A percentile compares a stretch with the other conserved stretches of the same genome.
Evolutionary conservation across 2,113 vertebrate genomes (phyloP).

Genomic region (Centropus unirufus): DNA sequence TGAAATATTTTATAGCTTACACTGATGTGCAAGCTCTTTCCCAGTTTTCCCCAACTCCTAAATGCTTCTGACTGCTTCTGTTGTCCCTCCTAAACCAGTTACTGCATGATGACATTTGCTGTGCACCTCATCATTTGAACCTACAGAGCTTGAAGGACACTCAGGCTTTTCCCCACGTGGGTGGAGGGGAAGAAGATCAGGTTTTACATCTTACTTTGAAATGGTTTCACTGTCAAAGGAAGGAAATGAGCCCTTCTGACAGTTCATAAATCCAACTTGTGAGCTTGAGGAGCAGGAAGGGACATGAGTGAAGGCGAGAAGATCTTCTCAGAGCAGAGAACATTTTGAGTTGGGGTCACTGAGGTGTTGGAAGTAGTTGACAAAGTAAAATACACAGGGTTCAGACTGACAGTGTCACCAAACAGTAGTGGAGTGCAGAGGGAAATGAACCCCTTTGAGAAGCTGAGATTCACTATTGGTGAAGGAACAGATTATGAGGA

Average conservation of each 20-base stretch:
- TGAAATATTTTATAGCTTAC: background rate
- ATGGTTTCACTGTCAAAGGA: background rate
- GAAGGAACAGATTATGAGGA: background rate
- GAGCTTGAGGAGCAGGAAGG: background rate
- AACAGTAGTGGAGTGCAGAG: background rate
- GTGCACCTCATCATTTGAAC: no score
- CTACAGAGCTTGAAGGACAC: background rate
- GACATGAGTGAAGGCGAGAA: background rate
- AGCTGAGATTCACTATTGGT: background rate
- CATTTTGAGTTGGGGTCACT: background rate
- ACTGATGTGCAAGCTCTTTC: background rate
- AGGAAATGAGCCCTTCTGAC: background rate
- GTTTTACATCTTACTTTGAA: background rate
- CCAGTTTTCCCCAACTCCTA: background rate
- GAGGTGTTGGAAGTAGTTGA: background rate
- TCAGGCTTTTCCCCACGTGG: background rate
- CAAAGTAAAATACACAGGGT: background rate
- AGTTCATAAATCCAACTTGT: background rate
- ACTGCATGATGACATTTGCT: background rate
- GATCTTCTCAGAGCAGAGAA: background rate
- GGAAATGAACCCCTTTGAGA: background rate
- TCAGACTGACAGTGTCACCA: background rate
- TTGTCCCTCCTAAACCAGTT: background rate
- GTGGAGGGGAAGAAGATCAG: background rate
- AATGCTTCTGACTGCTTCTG: background rate